Evolutionary conservation across 2,113 vertebrate genomes (phyloP).

Genomic region (Collichthys lucidus): DNA sequence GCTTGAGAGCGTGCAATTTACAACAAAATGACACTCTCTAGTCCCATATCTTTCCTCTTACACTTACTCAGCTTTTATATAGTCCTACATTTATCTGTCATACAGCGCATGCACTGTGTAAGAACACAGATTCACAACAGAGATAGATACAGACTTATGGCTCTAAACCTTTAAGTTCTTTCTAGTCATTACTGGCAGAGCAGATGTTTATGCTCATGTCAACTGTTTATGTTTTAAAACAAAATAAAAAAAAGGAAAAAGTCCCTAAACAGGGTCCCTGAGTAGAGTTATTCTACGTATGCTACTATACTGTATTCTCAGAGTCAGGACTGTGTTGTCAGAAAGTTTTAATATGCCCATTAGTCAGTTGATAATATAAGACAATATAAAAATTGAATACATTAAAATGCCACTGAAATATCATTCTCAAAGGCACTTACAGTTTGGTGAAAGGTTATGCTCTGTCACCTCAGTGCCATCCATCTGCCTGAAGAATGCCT

Average conservation of each 20-base stretch:
- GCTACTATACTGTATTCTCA: not conserved
- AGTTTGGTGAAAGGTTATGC: conserved; percentile 1
- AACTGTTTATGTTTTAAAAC: not conserved
- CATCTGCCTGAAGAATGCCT: not conserved
- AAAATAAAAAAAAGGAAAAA: conserved; percentile 9
- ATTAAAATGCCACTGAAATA: not conserved
- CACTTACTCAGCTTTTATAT: conserved; percentile 22
- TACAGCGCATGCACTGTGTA: not conserved
- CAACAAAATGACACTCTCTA: not conserved
- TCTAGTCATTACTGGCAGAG: not conserved
- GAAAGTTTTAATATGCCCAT: not conserved
- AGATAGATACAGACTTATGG: too few relatives aligned
- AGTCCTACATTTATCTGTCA: not conserved
- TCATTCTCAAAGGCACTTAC: not conserved
- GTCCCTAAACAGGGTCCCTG: not conserved
- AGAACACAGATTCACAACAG: not conserved
- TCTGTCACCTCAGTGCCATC: conserved; percentile 2
- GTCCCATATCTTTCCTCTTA: not conserved
- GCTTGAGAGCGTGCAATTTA: not conserved
- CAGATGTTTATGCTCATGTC: not conserved
- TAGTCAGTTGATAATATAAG: not conserved
- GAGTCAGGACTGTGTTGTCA: too few relatives aligned
- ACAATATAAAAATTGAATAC: not conserved
- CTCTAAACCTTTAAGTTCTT: not conserved
- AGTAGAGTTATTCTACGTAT: not conserved